Conservation (phyloP, 2,888 invertebrate genomes). For the Polylopha cassiicola region DNA sequence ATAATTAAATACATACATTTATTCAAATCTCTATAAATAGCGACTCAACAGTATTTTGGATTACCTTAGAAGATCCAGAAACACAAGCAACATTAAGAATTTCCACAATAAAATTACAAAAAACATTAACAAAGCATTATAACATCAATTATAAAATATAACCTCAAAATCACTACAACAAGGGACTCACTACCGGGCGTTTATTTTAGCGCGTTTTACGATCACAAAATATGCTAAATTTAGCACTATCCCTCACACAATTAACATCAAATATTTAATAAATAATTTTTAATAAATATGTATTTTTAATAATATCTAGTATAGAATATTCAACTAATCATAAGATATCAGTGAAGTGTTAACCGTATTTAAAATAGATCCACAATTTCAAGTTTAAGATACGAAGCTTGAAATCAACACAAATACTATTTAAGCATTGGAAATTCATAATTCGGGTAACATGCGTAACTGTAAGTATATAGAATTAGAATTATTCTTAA, state of each 20-base stretch:
- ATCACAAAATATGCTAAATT: no score
- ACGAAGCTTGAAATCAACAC: slow-evolving; percentile 8
- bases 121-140: slow-evolving; percentile 13
- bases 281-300: no score
- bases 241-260: slow-evolving; percentile 13
- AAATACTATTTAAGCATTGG: slow-evolving; percentile 20
- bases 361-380: no score
- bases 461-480: slow-evolving; percentile 25
- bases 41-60: slow-evolving; percentile 39
- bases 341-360: no score
- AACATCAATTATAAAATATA: slow-evolving; percentile 11
- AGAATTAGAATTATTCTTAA: slow-evolving; percentile 42
- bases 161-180: slow-evolving; percentile 15
- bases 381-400: neutral
- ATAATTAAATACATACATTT: slow-evolving; percentile 62
- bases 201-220: slow-evolving; percentile 12
- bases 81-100: slow-evolving; percentile 32
- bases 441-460: slow-evolving; percentile 28
- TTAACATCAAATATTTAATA: no score
- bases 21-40: slow-evolving; percentile 46
- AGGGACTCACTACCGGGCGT: slow-evolving; percentile 7
- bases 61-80: slow-evolving; percentile 31
- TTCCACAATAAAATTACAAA: slow-evolving; percentile 8
- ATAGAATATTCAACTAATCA: no score
- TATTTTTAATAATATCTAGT: no score